Conservation (phyloP, 2,797 vertebrate genomes). For the Nyctalus aviator region DNA sequence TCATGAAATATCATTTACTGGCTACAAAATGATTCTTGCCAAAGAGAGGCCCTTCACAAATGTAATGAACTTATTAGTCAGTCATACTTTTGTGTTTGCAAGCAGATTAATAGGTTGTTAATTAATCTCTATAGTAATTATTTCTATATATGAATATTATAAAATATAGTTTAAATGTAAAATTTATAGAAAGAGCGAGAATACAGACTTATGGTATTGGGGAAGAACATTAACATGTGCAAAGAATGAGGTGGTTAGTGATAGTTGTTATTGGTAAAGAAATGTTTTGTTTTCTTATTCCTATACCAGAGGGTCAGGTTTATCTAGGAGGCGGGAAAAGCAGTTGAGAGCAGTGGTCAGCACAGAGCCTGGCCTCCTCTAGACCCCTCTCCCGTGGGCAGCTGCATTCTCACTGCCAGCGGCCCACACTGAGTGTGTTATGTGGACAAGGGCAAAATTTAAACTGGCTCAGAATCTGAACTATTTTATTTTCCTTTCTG, state of each 20-base stretch:
- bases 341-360: neutral
- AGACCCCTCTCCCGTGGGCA: neutral
- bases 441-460: constrained; percentile 63
- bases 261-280: neutral
- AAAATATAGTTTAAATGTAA: neutral
- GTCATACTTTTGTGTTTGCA: neutral
- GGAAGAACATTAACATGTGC: neutral
- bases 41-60: neutral
- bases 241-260: neutral
- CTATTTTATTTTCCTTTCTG: constrained; percentile 82
- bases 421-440: neutral
- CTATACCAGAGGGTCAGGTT: neutral
- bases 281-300: neutral
- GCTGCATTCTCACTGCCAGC: neutral
- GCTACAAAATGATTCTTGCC: constrained; percentile 14
- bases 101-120: neutral
- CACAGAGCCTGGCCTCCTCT: neutral
- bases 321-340: neutral
- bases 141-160: neutral
- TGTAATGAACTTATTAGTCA: neutral
- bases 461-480: constrained; percentile 81
- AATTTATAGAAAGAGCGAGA: neutral
- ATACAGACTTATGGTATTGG: neutral
- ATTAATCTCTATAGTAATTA: neutral
- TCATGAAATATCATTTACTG: constrained; percentile 1